Evolutionary conservation across 2,888 invertebrate genomes (phyloP).

Genomic region (Mythimna impura): DNA sequence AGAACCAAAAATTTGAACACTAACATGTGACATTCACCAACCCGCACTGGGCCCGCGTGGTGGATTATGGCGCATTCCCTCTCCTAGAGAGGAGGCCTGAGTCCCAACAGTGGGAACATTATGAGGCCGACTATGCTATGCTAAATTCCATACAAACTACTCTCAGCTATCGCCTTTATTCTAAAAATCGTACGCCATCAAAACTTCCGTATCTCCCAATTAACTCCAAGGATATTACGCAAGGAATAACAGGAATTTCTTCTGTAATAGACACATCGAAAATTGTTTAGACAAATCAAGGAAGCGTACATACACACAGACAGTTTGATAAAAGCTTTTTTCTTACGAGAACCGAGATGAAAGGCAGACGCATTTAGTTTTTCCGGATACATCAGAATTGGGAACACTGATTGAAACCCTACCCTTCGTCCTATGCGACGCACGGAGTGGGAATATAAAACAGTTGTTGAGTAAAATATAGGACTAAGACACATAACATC

Average conservation of each 20-base stretch:
- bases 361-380: slow-evolving; percentile 39
- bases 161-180: no score
- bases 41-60: no score
- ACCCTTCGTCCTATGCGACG: slow-evolving; percentile 8
- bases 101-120: no score
- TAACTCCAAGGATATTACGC: slow-evolving; percentile 15
- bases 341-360: slow-evolving; percentile 40
- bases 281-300: slow-evolving; percentile 33
- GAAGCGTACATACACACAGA: slow-evolving; percentile 17
- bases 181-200: neutral
- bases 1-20: no score
- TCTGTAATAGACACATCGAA: slow-evolving; percentile 27
- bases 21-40: no score
- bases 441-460: slow-evolving; percentile 31
- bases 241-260: slow-evolving; percentile 30
- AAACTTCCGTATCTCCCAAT: neutral
- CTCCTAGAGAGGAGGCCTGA: no score
- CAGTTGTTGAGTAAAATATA: neutral
- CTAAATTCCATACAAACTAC: no score
- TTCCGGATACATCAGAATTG: slow-evolving; percentile 31
- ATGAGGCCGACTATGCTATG: no score
- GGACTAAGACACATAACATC: slow-evolving; percentile 7
- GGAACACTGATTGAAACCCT: slow-evolving; percentile 42
- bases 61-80: no score
- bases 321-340: slow-evolving; percentile 44